Evolutionary conservation across 92 coral and sea anemone species (phyloP).

Genomic region (Blastomussa wellsi): DNA sequence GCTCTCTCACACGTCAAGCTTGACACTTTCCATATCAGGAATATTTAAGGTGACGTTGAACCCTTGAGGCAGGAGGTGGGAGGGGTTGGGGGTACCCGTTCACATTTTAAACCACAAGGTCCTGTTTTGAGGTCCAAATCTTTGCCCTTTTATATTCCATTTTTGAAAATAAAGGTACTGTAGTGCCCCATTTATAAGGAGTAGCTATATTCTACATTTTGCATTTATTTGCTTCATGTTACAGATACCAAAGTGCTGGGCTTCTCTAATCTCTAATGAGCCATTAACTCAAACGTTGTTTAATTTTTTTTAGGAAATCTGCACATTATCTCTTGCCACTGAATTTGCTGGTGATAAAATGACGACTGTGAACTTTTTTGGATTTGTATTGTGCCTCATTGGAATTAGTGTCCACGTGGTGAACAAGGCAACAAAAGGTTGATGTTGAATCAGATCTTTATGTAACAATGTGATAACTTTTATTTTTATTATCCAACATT

Average conservation of each 20-base stretch:
- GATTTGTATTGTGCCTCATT: slow-evolving; percentile 79
- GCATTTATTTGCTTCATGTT: background rate
- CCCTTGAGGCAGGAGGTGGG: background rate
- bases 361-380: slow-evolving; percentile 84
- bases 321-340: slow-evolving; percentile 87
- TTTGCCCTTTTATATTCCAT: too few relatives aligned
- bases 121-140: too few relatives aligned
- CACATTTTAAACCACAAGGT: too few relatives aligned
- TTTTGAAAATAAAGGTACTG: too few relatives aligned
- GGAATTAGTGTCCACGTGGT: slow-evolving; percentile 92
- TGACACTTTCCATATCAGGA: slow-evolving; percentile 90
- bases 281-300: slow-evolving; percentile 59
- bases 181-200: too few relatives aligned
- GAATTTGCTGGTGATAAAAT: slow-evolving; percentile 95
- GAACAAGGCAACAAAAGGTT: slow-evolving; percentile 85
- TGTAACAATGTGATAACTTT: too few relatives aligned
- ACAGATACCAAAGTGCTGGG: background rate
- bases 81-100: too few relatives aligned
- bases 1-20: slow-evolving; percentile 87
- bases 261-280: background rate
- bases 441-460: too few relatives aligned
- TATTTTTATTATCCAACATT: too few relatives aligned
- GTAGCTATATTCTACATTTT: too few relatives aligned
- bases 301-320: slow-evolving; percentile 72
- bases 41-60: slow-evolving; percentile 83